Percentiles rank a stretch among this genome's conserved stretches.
phyloP scores from a whole-genome alignment of 2,113 vertebrate species.

The Hippocampus guttulatus region DNA sequence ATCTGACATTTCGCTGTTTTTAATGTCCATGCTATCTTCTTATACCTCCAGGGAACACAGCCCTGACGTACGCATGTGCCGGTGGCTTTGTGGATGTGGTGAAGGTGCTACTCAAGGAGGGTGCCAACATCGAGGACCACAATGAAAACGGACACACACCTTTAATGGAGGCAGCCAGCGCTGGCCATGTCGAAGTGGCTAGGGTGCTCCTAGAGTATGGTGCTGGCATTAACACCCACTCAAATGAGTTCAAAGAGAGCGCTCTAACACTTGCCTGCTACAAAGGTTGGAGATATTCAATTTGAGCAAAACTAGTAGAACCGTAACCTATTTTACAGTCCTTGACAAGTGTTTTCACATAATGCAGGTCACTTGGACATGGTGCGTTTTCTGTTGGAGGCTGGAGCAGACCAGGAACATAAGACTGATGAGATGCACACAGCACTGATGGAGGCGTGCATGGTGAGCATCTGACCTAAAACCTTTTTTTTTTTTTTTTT shows the following conservation, averaged over 20 bases:
- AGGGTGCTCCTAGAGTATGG: conserved; percentile 95
- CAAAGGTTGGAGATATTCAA: conserved; percentile 79
- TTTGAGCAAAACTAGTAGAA: not conserved
- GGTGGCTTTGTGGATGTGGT: conserved; percentile 98
- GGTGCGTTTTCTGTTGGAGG: conserved; percentile 97
- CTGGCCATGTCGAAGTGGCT: conserved; percentile 95
- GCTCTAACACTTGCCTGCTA: conserved; percentile 98
- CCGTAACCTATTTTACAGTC: not conserved
- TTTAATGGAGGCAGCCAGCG: conserved; percentile 98
- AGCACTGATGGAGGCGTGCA: conserved; percentile 98
- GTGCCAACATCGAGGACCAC: conserved; percentile 98
- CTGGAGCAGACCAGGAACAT: conserved; percentile 97
- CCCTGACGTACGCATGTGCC: conserved; percentile 94
- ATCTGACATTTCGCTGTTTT: not conserved
- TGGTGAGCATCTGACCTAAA: conserved; percentile 82
- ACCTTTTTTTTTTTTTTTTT: not conserved
- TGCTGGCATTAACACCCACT: conserved; percentile 98
- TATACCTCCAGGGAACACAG: conserved; percentile 84
- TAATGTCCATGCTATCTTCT: not conserved
- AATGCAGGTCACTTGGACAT: conserved; percentile 94
- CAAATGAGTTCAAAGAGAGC: conserved; percentile 99
- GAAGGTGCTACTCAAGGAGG: conserved; percentile 95
- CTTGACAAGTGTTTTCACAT: conserved; percentile 8
- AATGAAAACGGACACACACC: conserved; percentile 98
- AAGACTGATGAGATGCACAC: conserved; percentile 99